These are phyloP conservation scores for Jordanella pulchra DNA, from an alignment of 2,797 vertebrate genomes.

Conservation along the genomic window DNA sequence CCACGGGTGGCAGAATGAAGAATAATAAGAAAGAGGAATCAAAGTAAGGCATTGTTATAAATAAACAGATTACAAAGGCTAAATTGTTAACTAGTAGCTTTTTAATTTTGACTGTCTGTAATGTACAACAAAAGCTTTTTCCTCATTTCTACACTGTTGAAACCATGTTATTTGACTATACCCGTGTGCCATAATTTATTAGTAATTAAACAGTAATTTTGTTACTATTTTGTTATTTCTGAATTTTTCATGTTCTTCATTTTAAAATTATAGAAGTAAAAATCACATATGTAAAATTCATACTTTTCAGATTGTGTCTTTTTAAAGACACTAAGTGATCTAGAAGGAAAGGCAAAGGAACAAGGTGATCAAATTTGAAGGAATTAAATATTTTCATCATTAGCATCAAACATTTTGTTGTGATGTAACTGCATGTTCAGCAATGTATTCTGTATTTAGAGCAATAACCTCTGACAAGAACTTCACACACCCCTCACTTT, in stretches of 20 bases:
- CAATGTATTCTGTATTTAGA: not conserved
- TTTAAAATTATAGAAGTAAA: not conserved
- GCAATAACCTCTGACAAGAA: not conserved
- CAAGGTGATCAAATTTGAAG: not conserved
- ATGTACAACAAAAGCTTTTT: constrained; percentile 6
- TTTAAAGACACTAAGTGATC: not conserved
- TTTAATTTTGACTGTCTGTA: constrained; percentile 5
- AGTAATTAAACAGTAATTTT: not conserved
- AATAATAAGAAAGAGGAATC: constrained; percentile 31
- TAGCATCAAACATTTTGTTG: not conserved
- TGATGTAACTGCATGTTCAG: not conserved
- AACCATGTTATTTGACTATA: not conserved
- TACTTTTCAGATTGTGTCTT: not conserved
- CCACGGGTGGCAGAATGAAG: constrained; percentile 66
- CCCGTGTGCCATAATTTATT: not conserved
- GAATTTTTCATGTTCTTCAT: not conserved
- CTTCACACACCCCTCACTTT: no score
- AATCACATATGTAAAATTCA: not conserved
- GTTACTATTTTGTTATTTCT: not conserved
- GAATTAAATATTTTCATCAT: not conserved
- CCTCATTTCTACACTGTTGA: not conserved
- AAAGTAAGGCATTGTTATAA: constrained; percentile 38
- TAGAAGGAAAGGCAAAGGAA: not conserved
- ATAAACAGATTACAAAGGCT: constrained; percentile 34
- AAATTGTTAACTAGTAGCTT: constrained; percentile 22